These are phyloP conservation scores for zebrafish (Danio rerio) DNA, from an alignment of 2,113 vertebrate species.

Conservation along the genomic window GRCz12tu NC_133176.1:32763001-32763500, in stretches of 20 bases:
- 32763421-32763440: constrained; percentile 24
- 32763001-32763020: too few species aligned
- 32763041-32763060: constrained; percentile 20
- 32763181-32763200: constrained; percentile 37
- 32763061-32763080: constrained; percentile 45
- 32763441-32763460: not conserved
- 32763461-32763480: constrained; percentile 16
- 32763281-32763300: not conserved
- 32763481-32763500: constrained; percentile 22
- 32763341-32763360: too few species aligned
- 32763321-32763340: constrained; percentile 36
- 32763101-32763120: constrained; percentile 19
- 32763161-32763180: constrained; percentile 9
- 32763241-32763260: constrained; percentile 5
- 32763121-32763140: constrained; percentile 42
- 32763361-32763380: too few species aligned
- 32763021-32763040: too few species aligned
- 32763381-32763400: not conserved
- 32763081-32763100: constrained; percentile 35
- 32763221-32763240: constrained; percentile 22
- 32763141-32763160: constrained; percentile 44
- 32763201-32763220: too few species aligned
- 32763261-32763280: not conserved
- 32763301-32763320: not conserved
- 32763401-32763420: constrained; percentile 8